phyloP scores from a whole-genome alignment of 2,797 vertebrate species.

The Ibycter americanus region DNA sequence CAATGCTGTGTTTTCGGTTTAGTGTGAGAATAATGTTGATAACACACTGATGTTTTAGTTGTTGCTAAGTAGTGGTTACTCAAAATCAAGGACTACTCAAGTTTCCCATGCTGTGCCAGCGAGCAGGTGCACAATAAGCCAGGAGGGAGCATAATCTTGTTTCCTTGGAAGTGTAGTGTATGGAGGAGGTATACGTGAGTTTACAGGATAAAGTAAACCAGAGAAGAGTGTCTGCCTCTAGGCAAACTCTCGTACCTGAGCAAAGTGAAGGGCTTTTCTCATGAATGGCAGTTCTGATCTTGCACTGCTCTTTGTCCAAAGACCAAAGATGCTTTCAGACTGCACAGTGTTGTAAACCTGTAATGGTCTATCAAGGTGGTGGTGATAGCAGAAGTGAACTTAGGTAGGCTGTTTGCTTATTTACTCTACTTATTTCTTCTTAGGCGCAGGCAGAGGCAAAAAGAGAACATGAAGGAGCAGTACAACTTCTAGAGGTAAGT shows the following conservation, averaged over 20 bases:
- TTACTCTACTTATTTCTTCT: background rate
- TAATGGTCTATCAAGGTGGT: background rate
- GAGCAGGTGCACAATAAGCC: too few species aligned
- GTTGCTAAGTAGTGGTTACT: too few species aligned
- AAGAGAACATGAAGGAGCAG: slow-evolving; percentile 95
- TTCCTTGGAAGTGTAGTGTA: background rate
- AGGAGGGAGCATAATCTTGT: background rate
- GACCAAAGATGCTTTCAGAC: background rate
- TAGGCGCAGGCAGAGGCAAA: slow-evolving; percentile 94
- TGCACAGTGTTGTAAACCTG: background rate
- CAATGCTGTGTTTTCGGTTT: too few species aligned
- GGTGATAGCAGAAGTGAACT: background rate
- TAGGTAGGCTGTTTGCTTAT: background rate
- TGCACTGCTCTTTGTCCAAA: background rate
- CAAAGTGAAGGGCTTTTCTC: background rate
- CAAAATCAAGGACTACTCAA: too few species aligned
- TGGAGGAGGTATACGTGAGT: background rate
- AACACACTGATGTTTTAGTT: too few species aligned
- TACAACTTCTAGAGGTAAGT: slow-evolving; percentile 96
- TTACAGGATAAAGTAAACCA: background rate
- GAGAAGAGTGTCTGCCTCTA: background rate
- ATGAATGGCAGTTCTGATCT: background rate
- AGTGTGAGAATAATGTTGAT: too few species aligned
- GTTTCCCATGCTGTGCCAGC: too few species aligned
- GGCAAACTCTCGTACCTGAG: background rate